Evolutionary conservation across 2,888 invertebrate species (phyloP).

Genomic region (Drosophila paranaensis): DNA sequence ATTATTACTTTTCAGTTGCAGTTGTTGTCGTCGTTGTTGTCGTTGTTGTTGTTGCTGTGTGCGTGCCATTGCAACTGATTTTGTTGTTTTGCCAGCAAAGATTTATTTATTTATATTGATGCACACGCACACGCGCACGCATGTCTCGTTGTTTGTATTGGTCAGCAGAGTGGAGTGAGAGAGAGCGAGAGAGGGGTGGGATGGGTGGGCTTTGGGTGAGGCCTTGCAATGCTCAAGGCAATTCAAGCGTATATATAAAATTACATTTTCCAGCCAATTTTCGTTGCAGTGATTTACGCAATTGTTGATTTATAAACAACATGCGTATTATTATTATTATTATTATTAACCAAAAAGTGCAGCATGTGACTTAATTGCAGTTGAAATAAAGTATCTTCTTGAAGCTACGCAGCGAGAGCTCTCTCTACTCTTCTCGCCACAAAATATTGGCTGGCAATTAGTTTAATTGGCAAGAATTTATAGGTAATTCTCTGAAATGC

Average conservation of each 20-base stretch:
- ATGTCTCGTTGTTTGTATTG: slow-evolving; percentile 61
- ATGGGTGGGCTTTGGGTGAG: neutral
- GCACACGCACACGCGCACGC: slow-evolving; percentile 26
- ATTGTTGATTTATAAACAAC: slow-evolving; percentile 77
- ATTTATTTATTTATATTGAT: slow-evolving; percentile 81
- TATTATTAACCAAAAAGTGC: slow-evolving; percentile 59
- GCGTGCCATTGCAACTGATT: slow-evolving; percentile 75
- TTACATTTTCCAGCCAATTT: slow-evolving; percentile 66
- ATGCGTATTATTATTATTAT: slow-evolving; percentile 72
- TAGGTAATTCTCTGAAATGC: slow-evolving; percentile 9
- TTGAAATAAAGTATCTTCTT: slow-evolving; percentile 37
- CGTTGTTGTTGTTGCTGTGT: slow-evolving; percentile 33
- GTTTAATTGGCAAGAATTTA: slow-evolving; percentile 51
- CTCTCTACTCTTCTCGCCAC: slow-evolving; percentile 10
- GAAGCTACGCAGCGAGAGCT: neutral
- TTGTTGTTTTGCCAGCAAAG: slow-evolving; percentile 78
- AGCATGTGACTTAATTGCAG: slow-evolving; percentile 58
- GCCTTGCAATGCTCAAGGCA: slow-evolving; percentile 71
- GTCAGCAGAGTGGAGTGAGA: slow-evolving; percentile 1
- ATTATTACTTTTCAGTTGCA: slow-evolving; percentile 67
- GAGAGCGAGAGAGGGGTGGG: neutral
- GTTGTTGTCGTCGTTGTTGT: slow-evolving; percentile 20
- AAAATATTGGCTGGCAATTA: slow-evolving; percentile 40
- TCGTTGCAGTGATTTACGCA: slow-evolving; percentile 67
- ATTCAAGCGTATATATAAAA: slow-evolving; percentile 71